Evolutionary conservation across 2,888 invertebrate species (phyloP).

Genomic region (Rutpela maculata): DNA sequence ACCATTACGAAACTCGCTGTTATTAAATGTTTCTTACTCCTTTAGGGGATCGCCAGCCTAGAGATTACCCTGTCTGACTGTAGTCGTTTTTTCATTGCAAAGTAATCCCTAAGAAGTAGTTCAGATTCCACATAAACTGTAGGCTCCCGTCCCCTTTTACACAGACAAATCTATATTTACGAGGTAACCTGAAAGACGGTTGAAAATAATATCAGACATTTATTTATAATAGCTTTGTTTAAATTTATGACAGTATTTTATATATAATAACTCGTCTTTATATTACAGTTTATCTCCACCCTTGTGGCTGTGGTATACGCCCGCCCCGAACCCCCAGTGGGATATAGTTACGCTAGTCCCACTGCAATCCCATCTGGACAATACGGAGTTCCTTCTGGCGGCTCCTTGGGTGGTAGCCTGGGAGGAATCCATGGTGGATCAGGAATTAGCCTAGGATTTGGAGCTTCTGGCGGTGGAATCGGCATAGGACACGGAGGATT

Average conservation of each 20-base stretch:
- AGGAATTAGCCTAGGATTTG: background rate
- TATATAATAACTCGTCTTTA: background rate
- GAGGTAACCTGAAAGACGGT: too few species aligned
- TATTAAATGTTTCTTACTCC: too few species aligned
- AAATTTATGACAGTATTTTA: background rate
- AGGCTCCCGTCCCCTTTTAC: too few species aligned
- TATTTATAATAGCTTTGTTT: too few species aligned
- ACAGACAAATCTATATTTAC: too few species aligned
- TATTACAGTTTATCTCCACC: constrained; percentile 26
- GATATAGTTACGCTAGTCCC: constrained; percentile 19
- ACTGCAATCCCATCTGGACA: constrained; percentile 1
- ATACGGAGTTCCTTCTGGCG: constrained; percentile 35
- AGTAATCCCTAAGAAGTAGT: too few species aligned
- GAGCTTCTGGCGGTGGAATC: constrained; percentile 12
- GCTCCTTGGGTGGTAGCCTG: constrained; percentile 16
- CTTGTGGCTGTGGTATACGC: constrained; percentile 15
- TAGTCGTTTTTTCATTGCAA: too few species aligned
- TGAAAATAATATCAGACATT: too few species aligned
- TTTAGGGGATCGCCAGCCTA: too few species aligned
- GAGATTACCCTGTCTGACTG: too few species aligned
- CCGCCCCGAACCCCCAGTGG: constrained; percentile 29
- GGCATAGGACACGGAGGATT: constrained; percentile 10
- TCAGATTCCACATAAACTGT: too few species aligned
- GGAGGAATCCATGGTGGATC: constrained; percentile 17
- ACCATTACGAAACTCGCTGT: too few species aligned